These are phyloP conservation scores for Hipposideros armiger DNA, from an alignment of 2,113 vertebrate species.

Conservation along the genomic window DNA sequence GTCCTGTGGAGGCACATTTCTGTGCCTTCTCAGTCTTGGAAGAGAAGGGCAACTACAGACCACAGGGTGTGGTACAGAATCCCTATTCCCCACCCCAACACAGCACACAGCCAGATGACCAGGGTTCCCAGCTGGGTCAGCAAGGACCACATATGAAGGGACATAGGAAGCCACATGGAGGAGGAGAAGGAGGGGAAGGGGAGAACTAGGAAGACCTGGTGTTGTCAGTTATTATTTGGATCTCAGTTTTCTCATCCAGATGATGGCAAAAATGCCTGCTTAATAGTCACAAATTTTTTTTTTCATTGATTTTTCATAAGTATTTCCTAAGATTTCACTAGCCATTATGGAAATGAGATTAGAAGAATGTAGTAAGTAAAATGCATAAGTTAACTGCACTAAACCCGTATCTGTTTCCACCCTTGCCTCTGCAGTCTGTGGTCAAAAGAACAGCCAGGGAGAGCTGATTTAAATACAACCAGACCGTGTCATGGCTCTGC, in stretches of 20 bases:
- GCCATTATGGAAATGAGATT: not conserved
- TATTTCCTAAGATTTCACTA: not conserved
- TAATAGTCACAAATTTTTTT: not conserved
- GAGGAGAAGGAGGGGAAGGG: not conserved
- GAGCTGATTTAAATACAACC: slow-evolving; percentile 28
- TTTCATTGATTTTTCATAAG: not conserved
- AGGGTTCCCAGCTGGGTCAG: not conserved
- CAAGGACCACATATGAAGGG: not conserved
- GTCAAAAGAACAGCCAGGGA: not conserved
- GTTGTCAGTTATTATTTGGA: not conserved
- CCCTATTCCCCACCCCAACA: not conserved
- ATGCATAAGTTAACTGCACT: not conserved
- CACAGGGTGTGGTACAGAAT: too few species aligned
- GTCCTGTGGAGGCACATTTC: not conserved
- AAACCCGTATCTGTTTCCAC: not conserved
- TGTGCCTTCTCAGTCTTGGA: not conserved
- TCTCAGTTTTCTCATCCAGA: not conserved
- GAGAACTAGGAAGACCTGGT: not conserved
- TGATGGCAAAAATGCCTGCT: not conserved
- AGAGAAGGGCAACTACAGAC: not conserved
- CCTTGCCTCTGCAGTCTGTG: not conserved
- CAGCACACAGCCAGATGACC: not conserved
- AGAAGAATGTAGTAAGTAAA: not conserved
- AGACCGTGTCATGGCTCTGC: not conserved
- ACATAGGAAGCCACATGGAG: not conserved